A percentile compares a stretch with the other conserved stretches of the same genome.
These are phyloP conservation scores for Varecia variegata DNA, from an alignment of 2,797 vertebrate species.

Conservation along the genomic window DNA sequence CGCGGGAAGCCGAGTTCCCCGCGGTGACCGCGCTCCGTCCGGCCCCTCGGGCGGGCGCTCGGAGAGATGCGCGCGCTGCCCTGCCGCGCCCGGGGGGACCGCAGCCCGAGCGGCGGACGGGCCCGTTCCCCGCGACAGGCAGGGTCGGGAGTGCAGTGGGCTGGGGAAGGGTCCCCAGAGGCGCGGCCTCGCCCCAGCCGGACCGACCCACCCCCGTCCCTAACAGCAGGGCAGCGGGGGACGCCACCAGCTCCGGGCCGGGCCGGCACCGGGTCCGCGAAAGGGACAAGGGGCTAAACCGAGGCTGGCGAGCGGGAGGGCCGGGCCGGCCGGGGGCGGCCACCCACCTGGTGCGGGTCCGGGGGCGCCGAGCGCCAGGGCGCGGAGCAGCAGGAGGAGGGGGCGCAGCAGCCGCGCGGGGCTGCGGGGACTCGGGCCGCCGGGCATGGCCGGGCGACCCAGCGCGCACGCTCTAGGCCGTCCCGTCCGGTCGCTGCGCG, in stretches of 20 bases:
- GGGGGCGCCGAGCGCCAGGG: neutral
- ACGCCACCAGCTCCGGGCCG: neutral
- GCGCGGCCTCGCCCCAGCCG: neutral
- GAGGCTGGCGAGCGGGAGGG: neutral
- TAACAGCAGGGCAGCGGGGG: neutral
- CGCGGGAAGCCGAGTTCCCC: neutral
- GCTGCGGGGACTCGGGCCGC: neutral
- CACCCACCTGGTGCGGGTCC: constrained; percentile 71
- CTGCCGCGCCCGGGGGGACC: neutral
- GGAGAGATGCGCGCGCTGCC: neutral
- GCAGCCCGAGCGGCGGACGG: neutral
- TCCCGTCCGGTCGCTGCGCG: neutral
- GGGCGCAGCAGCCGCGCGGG: neutral
- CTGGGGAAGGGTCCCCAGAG: neutral
- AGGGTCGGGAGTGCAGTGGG: neutral
- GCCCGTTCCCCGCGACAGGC: neutral
- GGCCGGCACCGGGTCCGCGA: neutral
- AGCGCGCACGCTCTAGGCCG: neutral
- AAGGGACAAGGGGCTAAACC: neutral
- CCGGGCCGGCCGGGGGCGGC: neutral
- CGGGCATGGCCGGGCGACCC: constrained; percentile 38
- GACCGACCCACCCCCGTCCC: neutral
- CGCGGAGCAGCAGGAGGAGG: constrained; percentile 61
- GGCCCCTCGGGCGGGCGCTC: neutral
- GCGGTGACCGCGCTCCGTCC: neutral